Base-by-base conservation (phyloP, 2,888 invertebrate genomes). In the Heteromurus nitidus region DNA sequence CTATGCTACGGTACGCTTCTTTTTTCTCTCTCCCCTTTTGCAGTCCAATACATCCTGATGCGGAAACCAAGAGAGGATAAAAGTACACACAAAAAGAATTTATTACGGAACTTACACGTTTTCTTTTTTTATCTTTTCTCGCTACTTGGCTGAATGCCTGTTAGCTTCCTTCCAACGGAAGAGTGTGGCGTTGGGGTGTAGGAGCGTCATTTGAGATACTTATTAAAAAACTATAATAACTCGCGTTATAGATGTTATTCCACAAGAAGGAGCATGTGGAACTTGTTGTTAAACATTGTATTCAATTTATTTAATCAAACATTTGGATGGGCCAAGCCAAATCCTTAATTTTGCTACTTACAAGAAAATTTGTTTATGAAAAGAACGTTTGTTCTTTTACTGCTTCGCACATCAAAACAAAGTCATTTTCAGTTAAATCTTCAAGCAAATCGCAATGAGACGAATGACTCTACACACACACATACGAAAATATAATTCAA, bases 11-110 rank as follows among this genome's bases (percentile, higher is more conserved):
- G n/a, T n/a, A n/a, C n/a, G n/a, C n/a, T n/a, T n/a, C n/a, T n/a
- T n/a, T n/a, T n/a, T n/a, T n/a, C n/a, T n/a, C n/a, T 44, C 16
- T 44, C 44, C n/a, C n/a, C n/a, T 44, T n/a, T 44, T 44, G 13
- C 44, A 44, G n/a, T 44, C 44, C 44, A 44, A 44, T n/a, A n/a
- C n/a, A n/a, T n/a, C n/a, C n/a, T n/a, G 44, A 44, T 44, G 44
- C 44, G 44, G 44, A 44, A 44, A 44, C 44, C 3, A 44, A 44
- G 44, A 2, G 11, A 44, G 44, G n/a, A 36, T 36, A 36, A 9
- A 36, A 9, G 13, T 36, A 36, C 36, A 36, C 5, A 36, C 3
- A n/a, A 44, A 44, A 3, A 44, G 11, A 9, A 44, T n/a, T 44
- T 13, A 44, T 44, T 44, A 44, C 44, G 44, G 44, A 44, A 44